Conservation (phyloP, 1,140 invertebrate species). For the Drosophila novamexicana region DNA sequence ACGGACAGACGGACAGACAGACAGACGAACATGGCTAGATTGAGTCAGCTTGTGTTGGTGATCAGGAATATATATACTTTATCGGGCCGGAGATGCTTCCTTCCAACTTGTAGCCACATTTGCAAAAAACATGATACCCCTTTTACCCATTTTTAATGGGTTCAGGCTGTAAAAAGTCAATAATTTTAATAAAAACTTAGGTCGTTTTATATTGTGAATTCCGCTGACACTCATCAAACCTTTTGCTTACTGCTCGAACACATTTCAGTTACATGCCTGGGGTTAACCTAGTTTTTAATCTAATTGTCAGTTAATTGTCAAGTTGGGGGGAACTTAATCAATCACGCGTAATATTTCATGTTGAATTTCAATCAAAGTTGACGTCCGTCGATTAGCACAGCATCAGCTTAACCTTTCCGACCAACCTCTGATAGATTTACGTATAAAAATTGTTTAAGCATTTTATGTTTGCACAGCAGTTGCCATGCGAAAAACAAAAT, state of each 20-base stretch:
- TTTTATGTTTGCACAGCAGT: slow-evolving; percentile 80
- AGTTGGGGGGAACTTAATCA: slow-evolving; percentile 53
- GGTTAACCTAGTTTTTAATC: slow-evolving; percentile 9
- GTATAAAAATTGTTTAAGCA: slow-evolving; percentile 77
- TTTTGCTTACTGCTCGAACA: too few relatives aligned
- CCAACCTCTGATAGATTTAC: slow-evolving; percentile 48
- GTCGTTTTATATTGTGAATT: too few relatives aligned
- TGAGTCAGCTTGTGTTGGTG: too few relatives aligned
- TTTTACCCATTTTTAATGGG: too few relatives aligned
- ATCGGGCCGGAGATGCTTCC: too few relatives aligned
- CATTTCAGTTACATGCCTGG: background rate
- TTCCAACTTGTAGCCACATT: too few relatives aligned
- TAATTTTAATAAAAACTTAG: too few relatives aligned
- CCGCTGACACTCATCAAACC: background rate
- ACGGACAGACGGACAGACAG: too few relatives aligned
- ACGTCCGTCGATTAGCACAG: slow-evolving; percentile 67
- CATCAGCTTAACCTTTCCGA: slow-evolving; percentile 14
- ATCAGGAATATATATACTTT: too few relatives aligned
- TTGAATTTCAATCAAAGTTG: slow-evolving; percentile 71
- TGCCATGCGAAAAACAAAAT: slow-evolving; percentile 48
- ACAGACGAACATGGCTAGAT: too few relatives aligned
- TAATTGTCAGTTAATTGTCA: slow-evolving; percentile 32
- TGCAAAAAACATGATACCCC: too few relatives aligned
- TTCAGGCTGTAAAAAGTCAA: too few relatives aligned
- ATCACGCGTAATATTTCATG: slow-evolving; percentile 44